phyloP scores from a whole-genome alignment of 1,140 invertebrate species.

The Drosophila carrolli region DNA sequence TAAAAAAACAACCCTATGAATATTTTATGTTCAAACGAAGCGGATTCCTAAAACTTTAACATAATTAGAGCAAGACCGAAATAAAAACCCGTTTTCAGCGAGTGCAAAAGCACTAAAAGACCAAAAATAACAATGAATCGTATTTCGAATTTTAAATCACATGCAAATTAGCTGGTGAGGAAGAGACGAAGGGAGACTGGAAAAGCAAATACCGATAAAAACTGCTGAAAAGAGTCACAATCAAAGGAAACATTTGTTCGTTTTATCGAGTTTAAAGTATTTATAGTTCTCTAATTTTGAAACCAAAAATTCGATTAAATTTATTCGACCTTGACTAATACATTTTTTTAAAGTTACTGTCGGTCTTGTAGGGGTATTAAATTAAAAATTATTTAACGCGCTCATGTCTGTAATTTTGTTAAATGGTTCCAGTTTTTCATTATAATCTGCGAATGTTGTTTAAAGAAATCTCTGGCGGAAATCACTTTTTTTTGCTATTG shows the following conservation, averaged over 20 bases:
- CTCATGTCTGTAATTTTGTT: background rate
- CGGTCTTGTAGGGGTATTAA: no score
- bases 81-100: constrained; percentile 30
- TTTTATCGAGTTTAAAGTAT: background rate
- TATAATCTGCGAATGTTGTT: background rate
- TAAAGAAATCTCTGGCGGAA: background rate
- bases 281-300: background rate
- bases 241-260: no score
- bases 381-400: no score
- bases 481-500: background rate
- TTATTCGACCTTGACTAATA: no score
- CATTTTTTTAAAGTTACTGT: no score
- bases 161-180: constrained; percentile 4
- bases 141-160: constrained; percentile 24
- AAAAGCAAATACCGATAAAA: background rate
- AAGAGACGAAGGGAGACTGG: constrained; percentile 2
- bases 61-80: constrained; percentile 25
- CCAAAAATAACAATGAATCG: constrained; percentile 9
- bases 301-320: no score
- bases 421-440: background rate
- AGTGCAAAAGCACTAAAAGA: constrained; percentile 29
- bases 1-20: constrained; percentile 4
- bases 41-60: constrained; percentile 7
- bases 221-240: background rate
- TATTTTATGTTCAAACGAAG: constrained; percentile 14